A percentile compares a stretch with the other conserved stretches of the same genome.
phyloP scores from a whole-genome alignment of 2,113 vertebrate species.

The Ranitomeya imitator region DNA sequence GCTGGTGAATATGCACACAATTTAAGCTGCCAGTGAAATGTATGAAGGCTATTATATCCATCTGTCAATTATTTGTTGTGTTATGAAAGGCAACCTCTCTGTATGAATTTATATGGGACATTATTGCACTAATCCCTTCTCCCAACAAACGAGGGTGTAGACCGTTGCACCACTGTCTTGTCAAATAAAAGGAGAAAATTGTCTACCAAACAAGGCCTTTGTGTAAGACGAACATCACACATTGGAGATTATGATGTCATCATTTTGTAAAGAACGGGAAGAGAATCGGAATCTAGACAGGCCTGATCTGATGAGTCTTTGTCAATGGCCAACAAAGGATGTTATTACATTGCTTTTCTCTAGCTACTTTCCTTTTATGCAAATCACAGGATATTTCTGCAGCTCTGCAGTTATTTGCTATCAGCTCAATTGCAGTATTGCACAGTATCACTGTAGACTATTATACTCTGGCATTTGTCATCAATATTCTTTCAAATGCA shows the following conservation, averaged over 20 bases:
- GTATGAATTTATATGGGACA: conserved; percentile 48
- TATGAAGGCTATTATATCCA: conserved; percentile 25
- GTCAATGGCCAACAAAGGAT: conserved; percentile 40
- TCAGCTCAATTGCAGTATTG: conserved; percentile 74
- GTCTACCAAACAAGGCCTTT: conserved; percentile 30
- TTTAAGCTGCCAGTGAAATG: conserved; percentile 1
- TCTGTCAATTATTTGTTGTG: conserved; percentile 34
- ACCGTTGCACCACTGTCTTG: conserved; percentile 22
- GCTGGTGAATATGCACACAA: background rate
- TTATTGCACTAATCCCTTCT: conserved; percentile 45
- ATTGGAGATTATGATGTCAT: conserved; percentile 33
- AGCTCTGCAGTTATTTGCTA: conserved; percentile 58
- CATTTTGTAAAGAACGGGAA: background rate
- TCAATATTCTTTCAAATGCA: background rate
- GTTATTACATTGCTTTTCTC: conserved; percentile 31
- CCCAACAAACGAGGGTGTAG: conserved; percentile 40
- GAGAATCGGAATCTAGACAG: conserved; percentile 23
- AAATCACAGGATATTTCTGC: background rate
- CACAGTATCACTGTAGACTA: conserved; percentile 55
- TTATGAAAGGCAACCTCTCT: conserved; percentile 31
- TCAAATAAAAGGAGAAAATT: conserved; percentile 39
- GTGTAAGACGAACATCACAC: conserved; percentile 38
- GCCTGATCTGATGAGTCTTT: conserved; percentile 37
- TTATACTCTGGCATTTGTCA: background rate
- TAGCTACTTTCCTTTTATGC: conserved; percentile 26